These are phyloP conservation scores for Gastrophryne carolinensis DNA, from an alignment of 2,797 vertebrate genomes.

Conservation along the genomic window DNA sequence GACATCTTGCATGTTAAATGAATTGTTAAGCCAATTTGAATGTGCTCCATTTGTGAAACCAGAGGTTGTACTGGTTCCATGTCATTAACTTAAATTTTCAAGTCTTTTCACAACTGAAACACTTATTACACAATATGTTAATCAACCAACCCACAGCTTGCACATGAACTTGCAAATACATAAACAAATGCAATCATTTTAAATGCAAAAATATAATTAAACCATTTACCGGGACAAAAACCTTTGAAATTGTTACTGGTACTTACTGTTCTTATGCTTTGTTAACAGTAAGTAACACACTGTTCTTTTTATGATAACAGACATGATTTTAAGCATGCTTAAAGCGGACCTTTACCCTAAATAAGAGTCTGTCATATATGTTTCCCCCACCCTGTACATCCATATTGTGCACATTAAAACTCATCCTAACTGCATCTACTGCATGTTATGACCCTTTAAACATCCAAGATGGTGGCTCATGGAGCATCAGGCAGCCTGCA, in stretches of 20 bases:
- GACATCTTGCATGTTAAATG: not conserved
- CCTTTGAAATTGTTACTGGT: not conserved
- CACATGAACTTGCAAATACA: not conserved
- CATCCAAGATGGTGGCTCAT: no score
- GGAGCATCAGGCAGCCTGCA: no score
- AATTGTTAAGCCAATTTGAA: conserved; percentile 35
- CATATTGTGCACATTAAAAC: no score
- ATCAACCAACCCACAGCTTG: not conserved
- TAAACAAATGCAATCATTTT: not conserved
- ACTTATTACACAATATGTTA: conserved; percentile 1
- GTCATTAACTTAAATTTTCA: conserved; percentile 20
- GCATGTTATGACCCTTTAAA: no score
- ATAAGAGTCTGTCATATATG: no score
- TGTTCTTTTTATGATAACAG: no score
- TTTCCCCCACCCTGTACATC: no score
- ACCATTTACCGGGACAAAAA: not conserved
- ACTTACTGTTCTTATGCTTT: not conserved
- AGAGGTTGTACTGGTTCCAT: conserved; percentile 58
- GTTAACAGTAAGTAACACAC: no score
- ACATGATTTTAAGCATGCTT: no score
- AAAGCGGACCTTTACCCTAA: no score
- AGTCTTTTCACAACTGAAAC: not conserved
- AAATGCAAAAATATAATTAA: not conserved
- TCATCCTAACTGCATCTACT: no score
- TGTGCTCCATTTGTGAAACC: conserved; percentile 64